These are phyloP conservation scores for Ladona fulva DNA, from an alignment of 1,140 invertebrate species.

Conservation along the genomic window DNA sequence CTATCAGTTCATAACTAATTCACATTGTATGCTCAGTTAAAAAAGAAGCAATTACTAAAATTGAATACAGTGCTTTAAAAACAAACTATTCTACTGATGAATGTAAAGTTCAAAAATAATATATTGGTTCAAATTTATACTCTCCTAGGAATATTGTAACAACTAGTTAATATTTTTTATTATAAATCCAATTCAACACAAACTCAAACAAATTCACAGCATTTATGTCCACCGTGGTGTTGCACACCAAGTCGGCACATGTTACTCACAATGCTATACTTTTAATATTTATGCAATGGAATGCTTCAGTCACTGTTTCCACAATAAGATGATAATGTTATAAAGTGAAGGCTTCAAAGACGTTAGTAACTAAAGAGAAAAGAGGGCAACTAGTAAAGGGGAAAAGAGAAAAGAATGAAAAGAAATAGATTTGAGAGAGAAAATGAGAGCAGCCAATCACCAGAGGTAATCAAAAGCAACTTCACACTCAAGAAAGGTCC, in stretches of 20 bases:
- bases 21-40: background rate
- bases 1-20: slow-evolving; percentile 5
- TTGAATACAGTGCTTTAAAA: slow-evolving; percentile 7
- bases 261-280: background rate
- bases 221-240: background rate
- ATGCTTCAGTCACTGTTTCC: slow-evolving; percentile 8
- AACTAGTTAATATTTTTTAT: background rate
- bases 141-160: slow-evolving; percentile 1
- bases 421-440: background rate
- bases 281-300: background rate
- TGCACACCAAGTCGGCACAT: background rate
- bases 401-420: background rate
- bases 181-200: slow-evolving; percentile 2
- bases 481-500: background rate
- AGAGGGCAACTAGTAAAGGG: background rate
- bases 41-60: slow-evolving; percentile 5
- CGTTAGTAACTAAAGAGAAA: background rate
- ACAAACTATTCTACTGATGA: background rate
- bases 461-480: background rate
- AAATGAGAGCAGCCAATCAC: background rate
- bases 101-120: slow-evolving; percentile 2
- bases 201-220: slow-evolving; percentile 1
- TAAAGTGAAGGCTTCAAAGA: background rate
- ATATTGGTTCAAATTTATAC: background rate
- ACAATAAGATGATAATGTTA: background rate